Base-by-base conservation (phyloP, 2,797 vertebrate genomes). In the Cygnus olor region DNA sequence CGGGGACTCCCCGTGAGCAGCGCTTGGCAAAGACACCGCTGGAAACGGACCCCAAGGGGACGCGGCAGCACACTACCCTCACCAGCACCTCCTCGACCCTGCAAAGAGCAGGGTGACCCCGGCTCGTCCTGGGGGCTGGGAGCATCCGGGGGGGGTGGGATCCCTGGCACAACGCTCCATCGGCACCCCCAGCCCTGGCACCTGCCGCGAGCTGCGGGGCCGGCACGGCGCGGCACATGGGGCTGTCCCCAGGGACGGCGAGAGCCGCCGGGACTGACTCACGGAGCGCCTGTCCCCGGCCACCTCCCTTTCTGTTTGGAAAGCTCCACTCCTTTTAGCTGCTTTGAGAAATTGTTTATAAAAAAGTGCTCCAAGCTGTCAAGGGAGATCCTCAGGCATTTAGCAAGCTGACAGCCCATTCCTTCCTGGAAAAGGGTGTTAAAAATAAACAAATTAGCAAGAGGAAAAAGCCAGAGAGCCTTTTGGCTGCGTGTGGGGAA, bases 281-380 rank as follows among this genome's bases (percentile, higher is more conserved):
- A 84, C 0, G 1, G 60, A 57, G 66, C 19, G 21, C 63, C 85
- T 53, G 24, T 90, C 81, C 53, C 77, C 21, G 40, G 85, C 65
- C 93, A 80, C 65, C 57, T 89, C 83, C 81, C 69, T 74, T 86
- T 81, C 86, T 92, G 38, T 36, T 81, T 78, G 66, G 91, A 90
- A 97, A 97, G 91, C 32, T 90, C 80, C 5, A 13, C 86, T 82
- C 34, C 83, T 87, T 94, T 84, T 63, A 68, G 77, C 80, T 76
- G 94, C 93, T 96, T 95, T 85, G 85, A 96, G 87, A 66, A 86
- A 87, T 72, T 91, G 92, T 96, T 96, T 94, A 96, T 96, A 88
- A 85, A 88, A 85, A 95, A 96, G 85, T 14, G 76, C 94, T 96
- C 89, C 95, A 82, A 66, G 88, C 93, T 85, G 82, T 88, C 74